These are phyloP conservation scores for Leptopilina clavipes DNA, from an alignment of 1,140 invertebrate genomes.

Conservation along the genomic window DNA sequence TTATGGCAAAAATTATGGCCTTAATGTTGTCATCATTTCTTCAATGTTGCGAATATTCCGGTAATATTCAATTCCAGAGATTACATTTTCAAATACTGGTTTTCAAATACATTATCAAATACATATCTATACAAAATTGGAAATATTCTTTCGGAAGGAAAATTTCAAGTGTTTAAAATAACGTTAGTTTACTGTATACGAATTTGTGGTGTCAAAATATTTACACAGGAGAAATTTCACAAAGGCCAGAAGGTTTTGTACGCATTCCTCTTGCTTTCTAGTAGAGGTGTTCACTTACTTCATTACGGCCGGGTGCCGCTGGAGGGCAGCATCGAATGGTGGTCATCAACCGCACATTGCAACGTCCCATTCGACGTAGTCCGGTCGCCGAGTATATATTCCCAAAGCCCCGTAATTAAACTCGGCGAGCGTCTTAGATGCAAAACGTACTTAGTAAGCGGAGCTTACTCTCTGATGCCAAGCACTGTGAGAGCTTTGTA, in stretches of 20 bases:
- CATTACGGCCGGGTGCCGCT: not conserved
- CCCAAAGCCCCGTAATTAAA: slow-evolving; percentile 54
- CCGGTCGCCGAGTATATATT: not conserved
- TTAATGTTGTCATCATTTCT: too few relatives aligned
- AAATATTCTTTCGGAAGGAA: too few relatives aligned
- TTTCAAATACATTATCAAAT: too few relatives aligned
- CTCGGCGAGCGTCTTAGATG: slow-evolving; percentile 56
- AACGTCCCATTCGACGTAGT: slow-evolving; percentile 18
- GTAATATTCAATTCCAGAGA: too few relatives aligned
- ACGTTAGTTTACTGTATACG: not conserved
- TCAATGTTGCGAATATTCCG: too few relatives aligned
- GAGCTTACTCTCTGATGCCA: slow-evolving; percentile 52
- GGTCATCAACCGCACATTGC: not conserved
- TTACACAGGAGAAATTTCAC: not conserved
- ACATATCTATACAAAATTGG: too few relatives aligned
- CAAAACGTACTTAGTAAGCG: slow-evolving; percentile 57
- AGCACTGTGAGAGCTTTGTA: slow-evolving; percentile 39
- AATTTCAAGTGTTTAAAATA: not conserved
- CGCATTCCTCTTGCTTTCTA: not conserved
- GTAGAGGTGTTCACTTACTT: slow-evolving; percentile 17
- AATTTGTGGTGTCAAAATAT: not conserved
- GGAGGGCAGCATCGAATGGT: slow-evolving; percentile 18
- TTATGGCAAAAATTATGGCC: too few relatives aligned
- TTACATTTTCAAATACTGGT: too few relatives aligned
- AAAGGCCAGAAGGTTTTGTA: not conserved